A percentile compares a stretch with the other conserved stretches of the same genome.
Conservation (phyloP, 1,140 invertebrate species). For the Pentalonia nigronervosa region DNA sequence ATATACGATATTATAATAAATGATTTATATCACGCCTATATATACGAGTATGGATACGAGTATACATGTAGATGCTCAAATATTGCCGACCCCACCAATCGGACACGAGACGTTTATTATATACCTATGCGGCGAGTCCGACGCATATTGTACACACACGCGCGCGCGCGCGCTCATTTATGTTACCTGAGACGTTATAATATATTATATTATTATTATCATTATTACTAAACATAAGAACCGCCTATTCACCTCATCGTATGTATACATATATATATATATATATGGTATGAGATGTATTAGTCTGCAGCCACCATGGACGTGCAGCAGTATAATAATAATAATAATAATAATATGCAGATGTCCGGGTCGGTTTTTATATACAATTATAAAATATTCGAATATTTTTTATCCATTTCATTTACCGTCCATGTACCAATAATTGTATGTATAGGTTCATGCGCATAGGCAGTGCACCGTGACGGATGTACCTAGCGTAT, state of each 20-base stretch:
- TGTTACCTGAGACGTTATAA: not conserved
- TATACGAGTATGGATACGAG: not conserved
- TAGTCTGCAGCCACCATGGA: not conserved
- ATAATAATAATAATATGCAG: not conserved
- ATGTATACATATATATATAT: not conserved
- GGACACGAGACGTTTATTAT: not conserved
- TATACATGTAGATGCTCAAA: not conserved
- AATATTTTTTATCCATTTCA: not conserved
- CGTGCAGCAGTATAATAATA: not conserved
- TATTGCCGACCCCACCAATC: not conserved
- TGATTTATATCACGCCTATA: not conserved
- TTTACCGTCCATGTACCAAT: not conserved
- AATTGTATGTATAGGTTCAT: not conserved
- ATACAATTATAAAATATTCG: not conserved
- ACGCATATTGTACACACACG: not conserved
- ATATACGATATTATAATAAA: not conserved
- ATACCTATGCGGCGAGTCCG: not conserved
- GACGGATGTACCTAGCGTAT: not conserved
- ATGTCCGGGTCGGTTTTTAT: not conserved
- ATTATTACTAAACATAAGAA: not conserved
- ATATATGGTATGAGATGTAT: not conserved
- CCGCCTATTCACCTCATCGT: not conserved
- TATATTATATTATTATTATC: slow-evolving; percentile 4
- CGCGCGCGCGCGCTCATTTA: not conserved
- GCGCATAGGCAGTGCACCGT: not conserved